Conservation (phyloP, 2,113 vertebrate genomes). For the Malurus cyaneus region DNA sequence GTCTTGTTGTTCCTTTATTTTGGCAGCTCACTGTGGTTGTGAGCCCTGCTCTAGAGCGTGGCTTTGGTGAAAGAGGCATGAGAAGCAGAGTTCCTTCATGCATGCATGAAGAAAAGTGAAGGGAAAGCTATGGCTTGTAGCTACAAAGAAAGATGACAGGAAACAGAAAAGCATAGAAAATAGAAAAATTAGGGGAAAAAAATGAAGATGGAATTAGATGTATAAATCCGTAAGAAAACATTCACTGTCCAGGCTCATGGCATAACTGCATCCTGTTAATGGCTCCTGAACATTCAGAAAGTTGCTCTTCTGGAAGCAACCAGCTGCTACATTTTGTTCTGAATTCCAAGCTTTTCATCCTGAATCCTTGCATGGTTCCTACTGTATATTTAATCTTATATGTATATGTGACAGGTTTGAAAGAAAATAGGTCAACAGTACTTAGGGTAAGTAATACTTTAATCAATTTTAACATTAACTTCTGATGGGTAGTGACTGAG, state of each 20-base stretch:
- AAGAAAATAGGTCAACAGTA: constrained; percentile 67
- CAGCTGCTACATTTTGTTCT: neutral
- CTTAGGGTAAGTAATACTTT: constrained; percentile 67
- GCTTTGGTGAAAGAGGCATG: neutral
- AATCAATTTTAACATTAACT: constrained; percentile 66
- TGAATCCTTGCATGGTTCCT: neutral
- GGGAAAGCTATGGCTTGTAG: neutral
- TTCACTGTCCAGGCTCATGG: neutral
- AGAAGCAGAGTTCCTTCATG: neutral
- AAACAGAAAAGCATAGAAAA: neutral
- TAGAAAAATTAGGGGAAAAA: neutral
- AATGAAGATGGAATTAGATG: neutral
- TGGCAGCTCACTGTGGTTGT: neutral
- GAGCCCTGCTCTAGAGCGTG: neutral
- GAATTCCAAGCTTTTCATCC: neutral
- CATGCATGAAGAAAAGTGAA: neutral
- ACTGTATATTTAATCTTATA: constrained; percentile 38
- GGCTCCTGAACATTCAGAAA: neutral
- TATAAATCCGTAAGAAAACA: neutral
- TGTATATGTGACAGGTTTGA: constrained; percentile 39
- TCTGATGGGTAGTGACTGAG: constrained; percentile 51
- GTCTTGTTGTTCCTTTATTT: neutral
- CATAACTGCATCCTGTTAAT: neutral
- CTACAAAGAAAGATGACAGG: neutral
- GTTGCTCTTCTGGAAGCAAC: neutral